Base-by-base conservation (phyloP, 2,797 vertebrate species). In the Nasua narica region DNA sequence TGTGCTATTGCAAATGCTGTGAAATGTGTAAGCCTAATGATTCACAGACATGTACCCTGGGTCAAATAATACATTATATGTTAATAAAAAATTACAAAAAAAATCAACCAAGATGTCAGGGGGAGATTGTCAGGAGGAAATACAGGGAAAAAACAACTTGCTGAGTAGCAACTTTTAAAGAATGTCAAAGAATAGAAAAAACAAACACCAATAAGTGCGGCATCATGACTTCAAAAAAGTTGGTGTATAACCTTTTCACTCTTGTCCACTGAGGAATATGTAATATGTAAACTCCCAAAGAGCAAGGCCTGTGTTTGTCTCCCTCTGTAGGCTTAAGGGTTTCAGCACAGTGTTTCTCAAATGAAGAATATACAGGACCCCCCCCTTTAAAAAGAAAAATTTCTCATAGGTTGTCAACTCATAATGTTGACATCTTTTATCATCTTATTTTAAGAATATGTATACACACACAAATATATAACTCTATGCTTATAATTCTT, bases 301-400 rank as follows among this genome's bases (percentile, higher is more conserved):
- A 81, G 56, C 77, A 84, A 82, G 88, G 27, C 19, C 95, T 82
- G 96, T 48, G 79, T 97, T 86, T 95, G 96, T 92, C 96, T 90
- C 96, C 95, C 97, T 95, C 96, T 97, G 79, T 77, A 92, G 97
- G 97, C 58, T 46, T 0, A 0, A 5, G 25, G 52, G 35, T 40
- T 27, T 32, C 29, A 62, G 46, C 29, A 37, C 96, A 94, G n/a
- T 0, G 11, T 43, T 60, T n/a, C n/a, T 29, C 77, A 8, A 77
- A n/a, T 4, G 27, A 32, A 46, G 25, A 74, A 19, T 48, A 32
- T 19, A 21, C 13, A 37, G 25, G 21, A 13, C 12, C 23, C 56
- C 50, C 32, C 21, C n/a, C 58, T 65, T 8, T 23, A 19, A 84
- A 58, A 48, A 65, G 56, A 46, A 88, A 87, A 88, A 40, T 32